phyloP scores from a whole-genome alignment of 2,113 vertebrate species.

The Paralichthys olivaceus region DNA sequence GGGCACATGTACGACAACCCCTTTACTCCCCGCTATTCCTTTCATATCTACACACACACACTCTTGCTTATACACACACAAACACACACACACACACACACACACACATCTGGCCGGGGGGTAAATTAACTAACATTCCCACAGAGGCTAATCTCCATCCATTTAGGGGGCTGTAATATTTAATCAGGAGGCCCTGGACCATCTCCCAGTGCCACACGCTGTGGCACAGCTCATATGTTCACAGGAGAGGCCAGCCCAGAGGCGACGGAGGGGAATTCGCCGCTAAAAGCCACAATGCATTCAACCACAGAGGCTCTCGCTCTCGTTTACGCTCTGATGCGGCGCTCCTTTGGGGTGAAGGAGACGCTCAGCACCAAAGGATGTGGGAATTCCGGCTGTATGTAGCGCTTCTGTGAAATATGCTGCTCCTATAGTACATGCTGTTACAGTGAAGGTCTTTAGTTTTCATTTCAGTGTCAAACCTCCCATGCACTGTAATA shows the following conservation, averaged over 20 bases:
- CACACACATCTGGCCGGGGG: constrained; percentile 66
- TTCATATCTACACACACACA: constrained; percentile 32
- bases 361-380: not conserved
- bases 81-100: constrained; percentile 32
- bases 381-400: not conserved
- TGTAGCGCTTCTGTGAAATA: not conserved
- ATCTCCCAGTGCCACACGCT: constrained; percentile 64
- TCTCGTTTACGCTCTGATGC: constrained; percentile 2
- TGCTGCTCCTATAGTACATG: too few relatives aligned
- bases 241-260: constrained; percentile 71
- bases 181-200: constrained; percentile 76
- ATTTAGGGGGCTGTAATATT: constrained; percentile 83
- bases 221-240: constrained; percentile 76
- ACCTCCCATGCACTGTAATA: too few relatives aligned
- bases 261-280: constrained; percentile 70
- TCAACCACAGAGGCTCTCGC: constrained; percentile 52
- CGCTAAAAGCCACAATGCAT: constrained; percentile 74
- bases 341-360: constrained; percentile 1
- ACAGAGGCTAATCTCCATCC: constrained; percentile 83
- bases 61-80: constrained; percentile 22
- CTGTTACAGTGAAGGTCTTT: not conserved
- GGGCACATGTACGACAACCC: constrained; percentile 44
- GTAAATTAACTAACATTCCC: constrained; percentile 80
- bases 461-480: too few relatives aligned
- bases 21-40: constrained; percentile 14